Evolutionary conservation across 1,140 invertebrate species (phyloP).

Genomic region (Lethrus apterus): DNA sequence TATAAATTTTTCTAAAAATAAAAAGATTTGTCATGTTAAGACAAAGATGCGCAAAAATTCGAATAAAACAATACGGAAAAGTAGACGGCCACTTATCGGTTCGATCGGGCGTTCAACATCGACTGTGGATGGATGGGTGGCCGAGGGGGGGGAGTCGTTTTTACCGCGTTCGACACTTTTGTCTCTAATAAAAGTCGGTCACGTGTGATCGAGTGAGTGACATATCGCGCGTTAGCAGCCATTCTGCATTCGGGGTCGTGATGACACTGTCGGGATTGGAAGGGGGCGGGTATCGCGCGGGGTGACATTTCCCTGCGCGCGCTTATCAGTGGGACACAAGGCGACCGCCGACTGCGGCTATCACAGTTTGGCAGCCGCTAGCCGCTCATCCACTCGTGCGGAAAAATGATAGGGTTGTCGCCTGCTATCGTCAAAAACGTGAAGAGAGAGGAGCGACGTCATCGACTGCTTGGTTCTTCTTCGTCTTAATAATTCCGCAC

Average conservation of each 20-base stretch:
- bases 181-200: slow-evolving; percentile 38
- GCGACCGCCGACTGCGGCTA: slow-evolving; percentile 22
- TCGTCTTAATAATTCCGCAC: too few relatives aligned
- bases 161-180: slow-evolving; percentile 34
- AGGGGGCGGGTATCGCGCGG: slow-evolving; percentile 16
- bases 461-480: too few relatives aligned
- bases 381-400: slow-evolving; percentile 24
- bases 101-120: slow-evolving; percentile 15
- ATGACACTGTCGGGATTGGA: slow-evolving; percentile 6
- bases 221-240: slow-evolving; percentile 34
- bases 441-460: too few relatives aligned
- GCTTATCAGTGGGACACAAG: slow-evolving; percentile 23
- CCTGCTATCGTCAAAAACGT: background rate
- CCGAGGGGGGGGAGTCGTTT: slow-evolving; percentile 17
- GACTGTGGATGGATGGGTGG: slow-evolving; percentile 19
- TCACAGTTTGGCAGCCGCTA: slow-evolving; percentile 23
- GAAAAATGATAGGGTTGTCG: slow-evolving; percentile 26
- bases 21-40: too few relatives aligned
- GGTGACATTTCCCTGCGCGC: slow-evolving; percentile 23
- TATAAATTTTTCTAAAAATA: too few relatives aligned
- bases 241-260: slow-evolving; percentile 23
- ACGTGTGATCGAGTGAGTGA: slow-evolving; percentile 39
- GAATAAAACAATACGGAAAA: too few relatives aligned
- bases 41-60: too few relatives aligned
- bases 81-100: slow-evolving; percentile 15